phyloP scores from a whole-genome alignment of 1,140 invertebrate species.

The Lasaia peninsularis region DNA sequence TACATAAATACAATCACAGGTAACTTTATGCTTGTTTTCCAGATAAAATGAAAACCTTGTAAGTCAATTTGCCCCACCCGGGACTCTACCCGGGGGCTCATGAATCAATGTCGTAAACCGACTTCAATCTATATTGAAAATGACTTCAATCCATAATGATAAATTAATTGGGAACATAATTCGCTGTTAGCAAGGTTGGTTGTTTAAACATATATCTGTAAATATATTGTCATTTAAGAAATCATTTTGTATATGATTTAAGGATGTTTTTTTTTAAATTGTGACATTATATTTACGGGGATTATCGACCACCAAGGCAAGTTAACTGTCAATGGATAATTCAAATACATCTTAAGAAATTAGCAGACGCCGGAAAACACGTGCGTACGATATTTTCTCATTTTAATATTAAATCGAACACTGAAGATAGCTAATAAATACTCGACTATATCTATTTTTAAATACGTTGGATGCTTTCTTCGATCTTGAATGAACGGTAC shows the following conservation, averaged over 20 bases:
- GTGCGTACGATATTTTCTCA: conserved; percentile 60
- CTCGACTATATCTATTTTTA: conserved; percentile 69
- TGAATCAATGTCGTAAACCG: too few relatives aligned
- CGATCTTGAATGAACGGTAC: conserved; percentile 68
- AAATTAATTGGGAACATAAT: not conserved
- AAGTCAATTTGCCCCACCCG: too few relatives aligned
- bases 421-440: conserved; percentile 67
- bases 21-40: too few relatives aligned
- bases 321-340: conserved; percentile 19
- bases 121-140: conserved; percentile 66
- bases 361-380: conserved; percentile 39
- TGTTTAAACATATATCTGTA: not conserved
- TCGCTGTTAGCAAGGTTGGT: conserved; percentile 38
- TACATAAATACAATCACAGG: too few relatives aligned
- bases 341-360: conserved; percentile 31
- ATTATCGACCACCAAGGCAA: too few relatives aligned
- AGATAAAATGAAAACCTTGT: too few relatives aligned
- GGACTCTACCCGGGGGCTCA: too few relatives aligned
- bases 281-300: not conserved
- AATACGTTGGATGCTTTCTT: conserved; percentile 68
- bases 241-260: too few relatives aligned
- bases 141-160: too few relatives aligned
- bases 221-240: not conserved
- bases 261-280: too few relatives aligned
- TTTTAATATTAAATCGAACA: conserved; percentile 72